Conservation (phyloP, 2,888 invertebrate genomes). For the Drosophila eohydei region DNA sequence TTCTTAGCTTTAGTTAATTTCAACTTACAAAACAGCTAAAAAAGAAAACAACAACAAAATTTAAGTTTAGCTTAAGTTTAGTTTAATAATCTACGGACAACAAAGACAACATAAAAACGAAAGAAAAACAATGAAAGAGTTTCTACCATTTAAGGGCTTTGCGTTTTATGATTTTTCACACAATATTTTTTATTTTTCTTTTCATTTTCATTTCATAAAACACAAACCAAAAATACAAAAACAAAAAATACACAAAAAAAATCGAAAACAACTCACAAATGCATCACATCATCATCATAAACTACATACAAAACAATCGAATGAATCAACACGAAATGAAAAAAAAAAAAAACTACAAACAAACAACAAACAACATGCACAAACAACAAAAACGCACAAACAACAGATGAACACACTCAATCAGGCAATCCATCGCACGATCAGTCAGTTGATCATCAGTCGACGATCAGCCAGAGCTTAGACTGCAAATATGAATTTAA, state of each 20-base stretch:
- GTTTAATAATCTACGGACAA: slow-evolving; percentile 14
- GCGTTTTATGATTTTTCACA: slow-evolving; percentile 76
- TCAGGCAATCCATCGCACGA: slow-evolving; percentile 4
- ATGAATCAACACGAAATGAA: slow-evolving; percentile 1
- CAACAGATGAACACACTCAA: slow-evolving; percentile 22
- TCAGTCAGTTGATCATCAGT: not conserved
- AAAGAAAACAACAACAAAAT: slow-evolving; percentile 1
- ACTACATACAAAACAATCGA: slow-evolving; percentile 7
- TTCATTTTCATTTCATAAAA: slow-evolving; percentile 78
- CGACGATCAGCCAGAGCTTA: slow-evolving; percentile 13
- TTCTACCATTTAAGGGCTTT: slow-evolving; percentile 50
- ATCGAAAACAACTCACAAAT: slow-evolving; percentile 17
- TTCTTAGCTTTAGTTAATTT: slow-evolving; percentile 38
- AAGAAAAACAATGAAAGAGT: slow-evolving; percentile 22
- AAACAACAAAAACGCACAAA: slow-evolving; percentile 26
- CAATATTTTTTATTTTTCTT: slow-evolving; percentile 77
- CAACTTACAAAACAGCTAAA: slow-evolving; percentile 42
- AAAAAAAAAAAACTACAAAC: slow-evolving; percentile 16
- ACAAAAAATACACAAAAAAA: slow-evolving; percentile 20
- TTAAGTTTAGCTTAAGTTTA: slow-evolving; percentile 57
- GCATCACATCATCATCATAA: slow-evolving; percentile 41
- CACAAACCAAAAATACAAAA: slow-evolving; percentile 29
- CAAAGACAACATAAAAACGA: slow-evolving; percentile 20
- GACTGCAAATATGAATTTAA: slow-evolving; percentile 62
- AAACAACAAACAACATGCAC: slow-evolving; percentile 24